Evolutionary conservation across 2,797 vertebrate genomes (phyloP).

Genomic region (Gambusia yucatana): DNA sequence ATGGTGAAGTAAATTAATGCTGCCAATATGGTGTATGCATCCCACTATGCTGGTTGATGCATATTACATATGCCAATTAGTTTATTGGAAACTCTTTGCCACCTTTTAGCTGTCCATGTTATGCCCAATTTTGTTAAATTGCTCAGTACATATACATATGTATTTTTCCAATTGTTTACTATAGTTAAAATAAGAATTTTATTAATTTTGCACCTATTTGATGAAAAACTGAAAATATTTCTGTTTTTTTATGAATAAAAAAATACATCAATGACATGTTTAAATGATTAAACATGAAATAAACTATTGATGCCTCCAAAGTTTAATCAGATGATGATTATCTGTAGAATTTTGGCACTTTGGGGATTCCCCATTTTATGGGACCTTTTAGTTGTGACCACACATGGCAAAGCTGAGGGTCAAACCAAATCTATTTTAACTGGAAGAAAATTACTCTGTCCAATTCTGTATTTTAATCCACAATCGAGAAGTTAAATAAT

Average conservation of each 20-base stretch:
- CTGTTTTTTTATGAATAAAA: background rate
- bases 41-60: background rate
- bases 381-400: background rate
- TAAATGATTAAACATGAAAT: background rate
- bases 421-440: background rate
- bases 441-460: background rate
- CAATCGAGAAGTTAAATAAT: background rate
- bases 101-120: background rate
- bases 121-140: background rate
- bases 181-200: background rate
- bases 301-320: background rate
- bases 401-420: background rate
- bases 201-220: background rate
- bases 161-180: background rate
- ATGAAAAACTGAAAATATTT: background rate
- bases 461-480: background rate
- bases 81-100: background rate
- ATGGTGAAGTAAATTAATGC: background rate
- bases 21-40: background rate
- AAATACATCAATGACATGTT: background rate
- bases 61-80: background rate
- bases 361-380: background rate
- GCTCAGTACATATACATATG: background rate
- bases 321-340: background rate
- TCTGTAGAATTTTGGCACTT: background rate